Evolutionary conservation across 2,797 vertebrate genomes (phyloP).

Genomic region (Poeciliopsis gracilis): DNA sequence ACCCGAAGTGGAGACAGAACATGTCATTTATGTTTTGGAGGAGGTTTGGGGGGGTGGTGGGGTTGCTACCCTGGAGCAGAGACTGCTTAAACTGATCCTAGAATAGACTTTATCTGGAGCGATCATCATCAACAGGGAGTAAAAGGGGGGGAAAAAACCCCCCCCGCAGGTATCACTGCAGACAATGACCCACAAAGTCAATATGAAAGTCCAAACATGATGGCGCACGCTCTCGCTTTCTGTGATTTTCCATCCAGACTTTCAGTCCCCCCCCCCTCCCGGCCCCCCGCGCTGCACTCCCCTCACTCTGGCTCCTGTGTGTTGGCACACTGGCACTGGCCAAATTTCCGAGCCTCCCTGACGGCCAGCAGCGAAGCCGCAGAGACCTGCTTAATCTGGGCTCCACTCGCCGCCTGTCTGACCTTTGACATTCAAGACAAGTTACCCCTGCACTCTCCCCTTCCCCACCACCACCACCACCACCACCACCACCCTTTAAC

Average conservation of each 20-base stretch:
- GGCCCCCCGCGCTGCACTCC: not conserved
- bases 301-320: constrained; percentile 18
- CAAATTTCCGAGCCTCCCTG: constrained; percentile 58
- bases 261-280: not conserved
- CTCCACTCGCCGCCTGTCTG: constrained; percentile 50
- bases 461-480: not conserved
- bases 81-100: not conserved
- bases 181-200: constrained; percentile 40
- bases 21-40: not conserved
- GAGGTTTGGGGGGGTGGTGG: not conserved
- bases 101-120: not conserved
- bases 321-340: constrained; percentile 57
- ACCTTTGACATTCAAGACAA: constrained; percentile 71
- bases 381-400: constrained; percentile 37
- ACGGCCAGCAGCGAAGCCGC: constrained; percentile 23
- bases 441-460: constrained; percentile 4
- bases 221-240: constrained; percentile 11
- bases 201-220: constrained; percentile 46
- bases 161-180: constrained; percentile 8
- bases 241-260: constrained; percentile 63
- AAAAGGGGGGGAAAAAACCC: not conserved
- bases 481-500: not conserved
- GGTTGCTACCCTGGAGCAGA: not conserved
- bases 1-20: not conserved
- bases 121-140: not conserved